These are phyloP conservation scores for Mesaphorura yosii DNA, from an alignment of 1,140 invertebrate species.

Conservation along the genomic window DNA sequence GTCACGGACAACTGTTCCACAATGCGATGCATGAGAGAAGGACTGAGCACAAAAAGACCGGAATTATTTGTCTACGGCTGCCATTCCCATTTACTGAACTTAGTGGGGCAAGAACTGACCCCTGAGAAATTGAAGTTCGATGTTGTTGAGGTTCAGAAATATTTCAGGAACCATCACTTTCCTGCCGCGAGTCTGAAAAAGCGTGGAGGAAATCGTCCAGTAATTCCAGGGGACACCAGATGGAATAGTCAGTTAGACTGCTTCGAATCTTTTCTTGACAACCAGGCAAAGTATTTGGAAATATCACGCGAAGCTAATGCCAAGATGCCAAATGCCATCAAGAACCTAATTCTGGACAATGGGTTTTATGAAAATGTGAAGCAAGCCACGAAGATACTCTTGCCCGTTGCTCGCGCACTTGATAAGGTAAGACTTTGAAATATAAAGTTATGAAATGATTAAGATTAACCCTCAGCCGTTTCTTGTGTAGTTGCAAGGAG, in stretches of 20 bases:
- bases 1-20: neutral
- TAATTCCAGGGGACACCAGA: slow-evolving; percentile 1
- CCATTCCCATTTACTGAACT: slow-evolving; percentile 10
- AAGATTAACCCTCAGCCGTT: neutral
- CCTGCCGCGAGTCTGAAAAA: neutral
- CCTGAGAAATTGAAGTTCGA: neutral
- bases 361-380: neutral
- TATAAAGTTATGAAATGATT: too few species aligned
- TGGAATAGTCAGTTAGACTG: slow-evolving; percentile 14
- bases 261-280: slow-evolving; percentile 2
- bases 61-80: slow-evolving; percentile 10
- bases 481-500: neutral
- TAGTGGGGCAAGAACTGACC: slow-evolving; percentile 5
- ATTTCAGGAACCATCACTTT: slow-evolving; percentile 15
- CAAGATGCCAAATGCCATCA: neutral
- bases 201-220: neutral
- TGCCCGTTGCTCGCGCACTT: neutral
- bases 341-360: neutral
- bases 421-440: neutral
- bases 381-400: neutral
- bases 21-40: neutral
- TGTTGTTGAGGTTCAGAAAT: slow-evolving; percentile 3
- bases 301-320: slow-evolving; percentile 1
- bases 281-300: slow-evolving; percentile 19
- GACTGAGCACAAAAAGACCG: neutral